Base-by-base conservation (phyloP, 2,888 invertebrate genomes). In the Isoperla grammatica region DNA sequence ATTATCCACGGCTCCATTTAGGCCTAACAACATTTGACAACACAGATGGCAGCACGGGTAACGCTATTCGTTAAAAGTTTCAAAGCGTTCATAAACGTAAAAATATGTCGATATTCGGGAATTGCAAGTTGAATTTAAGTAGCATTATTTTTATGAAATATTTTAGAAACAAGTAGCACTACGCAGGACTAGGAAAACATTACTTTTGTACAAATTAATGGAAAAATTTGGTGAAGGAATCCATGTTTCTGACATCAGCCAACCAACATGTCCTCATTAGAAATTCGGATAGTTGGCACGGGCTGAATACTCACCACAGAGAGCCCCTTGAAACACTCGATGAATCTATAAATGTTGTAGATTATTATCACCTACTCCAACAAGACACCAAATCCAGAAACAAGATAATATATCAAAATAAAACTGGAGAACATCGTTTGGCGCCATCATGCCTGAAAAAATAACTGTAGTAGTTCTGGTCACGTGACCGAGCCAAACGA, bases 1-100 rank as follows among this genome's bases (percentile, higher is more conserved):
- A 48, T 57, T 62, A 56, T 71, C 71, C 73, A 73, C 72, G 76
- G 76, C 77, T 76, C 77, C 77, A 78, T 78, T 78, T 78, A 78
- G 77, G 77, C 81, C 80, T 79, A 81, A 81, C 81, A 82, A 85
- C 81, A 85, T 86, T 29, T 87, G 87, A 87, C 87, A 87, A 84
- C 83, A 82, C 81, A 87, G 87, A 82, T 84, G 86, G 87, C 87
- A 83, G 81, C 81, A 82, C 81, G 74, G 77, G 78, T 78, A 76
- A 54, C 78, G 78, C 61, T 60, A 65, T 67, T 65, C 65, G 62
- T 64, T 65, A 63, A 62, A 53, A 53, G 37, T 39, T 17, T 15
- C 12, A 19, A 15, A 19, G 19, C 37, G 35, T 45, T 17, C 37
- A 15, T 37, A 53, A 53, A 53, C 19, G 39, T 37, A 39, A 39